Evolutionary conservation across 2,888 invertebrate species (phyloP), one percentile per base, ranked within the genome.

Genomic region (Zaprionus bogoriensis): DNA sequence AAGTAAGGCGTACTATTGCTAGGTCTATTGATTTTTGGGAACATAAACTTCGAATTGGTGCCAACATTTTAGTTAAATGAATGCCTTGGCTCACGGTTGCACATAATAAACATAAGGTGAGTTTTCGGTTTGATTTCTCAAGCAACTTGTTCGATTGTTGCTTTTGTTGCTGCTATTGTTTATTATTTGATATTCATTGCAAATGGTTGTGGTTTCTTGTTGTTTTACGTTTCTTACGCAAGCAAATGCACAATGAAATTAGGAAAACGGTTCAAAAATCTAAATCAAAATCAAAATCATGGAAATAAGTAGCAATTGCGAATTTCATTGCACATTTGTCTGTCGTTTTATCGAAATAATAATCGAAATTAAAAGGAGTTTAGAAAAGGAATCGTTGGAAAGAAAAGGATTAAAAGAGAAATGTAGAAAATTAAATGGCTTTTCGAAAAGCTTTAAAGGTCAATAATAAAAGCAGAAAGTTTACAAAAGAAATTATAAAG

Each of bases 391-490:
- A 39, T 47, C 10, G 17, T 67, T 14, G 54, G 27, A 76, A 54
- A 47, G 38, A 47, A 44, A 50, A 53, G 30, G 55, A 62, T 53
- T 47, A 53, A 23, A 52, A n/a, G 22, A 41, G 22, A 7, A 41
- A 41, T n/a, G n/a, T 64, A 66, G 28, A 73, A 58, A 74, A 61
- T 73, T 71, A 85, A 85, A 79, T 70, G 69, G 86, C 81, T 81
- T 81, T 82, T 85, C 83, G 52, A 85, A 82, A 82, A 82, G 81
- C 81, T 85, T 82, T 67, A 85, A 81, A 85, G 67, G 81, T 82
- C 81, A 82, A 48, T 52, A 27, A 46, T 61, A 63, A 53, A 70
- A 62, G 30, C 27, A 47, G 42, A 44, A 65, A 77, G n/a, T 12
- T 42, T 30, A 28, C 52, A 48, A 57, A 47, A 46, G 52, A 45